Base-by-base conservation (phyloP, 2,888 invertebrate species). In the Drosophila koepferae region DNA sequence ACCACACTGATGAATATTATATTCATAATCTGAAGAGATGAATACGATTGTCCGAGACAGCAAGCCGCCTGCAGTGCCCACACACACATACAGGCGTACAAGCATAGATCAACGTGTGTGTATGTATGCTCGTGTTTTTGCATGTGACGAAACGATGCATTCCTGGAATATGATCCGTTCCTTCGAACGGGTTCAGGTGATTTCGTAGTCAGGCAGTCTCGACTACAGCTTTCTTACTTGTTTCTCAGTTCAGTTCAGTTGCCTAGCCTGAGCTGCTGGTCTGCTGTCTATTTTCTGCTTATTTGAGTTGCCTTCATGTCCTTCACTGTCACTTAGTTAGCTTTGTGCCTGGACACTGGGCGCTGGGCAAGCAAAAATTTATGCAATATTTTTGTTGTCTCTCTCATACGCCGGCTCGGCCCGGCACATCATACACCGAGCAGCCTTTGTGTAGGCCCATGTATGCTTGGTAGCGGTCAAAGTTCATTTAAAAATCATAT, bases 401-500 rank as follows among this genome's bases (percentile, higher is more conserved):
- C 23, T 44, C 43, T 43, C 41, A 34, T 40, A 53, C 43, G 41
- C n/a, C 61, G 46, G 36, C 23, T 23, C 64, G 36, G 23, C 28
- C n/a, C 31, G 18, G 18, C 14, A 41, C 14, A 16, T 56, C 23
- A 10, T 14, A 12, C 14, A 9, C 34, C 31, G 38, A 48, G 44
- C 28, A 31, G 53, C 43, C 8, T 34, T 72, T 65, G 54, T 31
- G 16, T 58, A 46, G 69, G 34, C 23, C n/a, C 54, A 54, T 63
- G 69, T 67, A 59, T 81, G 71, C 65, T 53, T 77, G 71, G 80
- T 75, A 84, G 71, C 77, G 79, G 68, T 59, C 68, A 51, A 78
- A 81, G 72, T 74, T 81, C 77, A 86, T 77, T 87, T 71, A 68
- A 84, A 84, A 84, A 72, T 75, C 73, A 63, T 60, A 76, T 71